A percentile compares a stretch with the other conserved stretches of the same genome.
phyloP scores from a whole-genome alignment of 1,140 invertebrate genomes.

The Neodiprion pinetum region DNA sequence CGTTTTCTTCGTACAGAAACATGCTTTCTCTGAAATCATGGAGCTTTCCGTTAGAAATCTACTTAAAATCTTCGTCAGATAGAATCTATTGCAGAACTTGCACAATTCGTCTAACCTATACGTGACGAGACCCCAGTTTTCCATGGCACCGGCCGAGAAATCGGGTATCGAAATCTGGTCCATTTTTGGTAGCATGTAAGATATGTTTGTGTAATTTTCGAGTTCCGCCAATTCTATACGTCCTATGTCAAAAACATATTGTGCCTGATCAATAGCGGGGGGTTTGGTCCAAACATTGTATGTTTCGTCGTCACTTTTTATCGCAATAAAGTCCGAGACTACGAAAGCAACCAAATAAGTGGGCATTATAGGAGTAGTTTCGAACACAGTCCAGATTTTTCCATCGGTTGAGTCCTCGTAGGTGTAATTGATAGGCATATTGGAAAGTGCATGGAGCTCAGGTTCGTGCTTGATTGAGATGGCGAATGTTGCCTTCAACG shows the following conservation, averaged over 20 bases:
- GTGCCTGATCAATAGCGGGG: slow-evolving; percentile 62
- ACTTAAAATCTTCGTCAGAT: no score
- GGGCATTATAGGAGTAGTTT: slow-evolving; percentile 66
- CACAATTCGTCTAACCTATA: slow-evolving; percentile 63
- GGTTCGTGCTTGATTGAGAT: slow-evolving; percentile 59
- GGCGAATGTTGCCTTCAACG: slow-evolving; percentile 64
- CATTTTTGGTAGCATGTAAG: slow-evolving; percentile 51
- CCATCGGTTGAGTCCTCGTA: not conserved
- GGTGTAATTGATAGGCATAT: slow-evolving; percentile 53
- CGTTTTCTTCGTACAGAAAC: slow-evolving; percentile 62
- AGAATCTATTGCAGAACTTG: slow-evolving; percentile 33
- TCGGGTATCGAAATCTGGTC: slow-evolving; percentile 77
- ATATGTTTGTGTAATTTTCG: slow-evolving; percentile 34
- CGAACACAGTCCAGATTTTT: slow-evolving; percentile 30
- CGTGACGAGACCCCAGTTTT: slow-evolving; percentile 78
- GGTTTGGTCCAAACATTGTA: slow-evolving; percentile 60
- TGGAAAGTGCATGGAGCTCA: slow-evolving; percentile 55
- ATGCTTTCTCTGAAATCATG: slow-evolving; percentile 63
- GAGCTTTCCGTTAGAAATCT: no score
- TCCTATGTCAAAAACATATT: slow-evolving; percentile 48
- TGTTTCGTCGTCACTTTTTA: slow-evolving; percentile 12
- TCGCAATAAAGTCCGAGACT: slow-evolving; percentile 69
- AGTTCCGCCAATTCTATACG: slow-evolving; percentile 44
- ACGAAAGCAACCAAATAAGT: slow-evolving; percentile 81
- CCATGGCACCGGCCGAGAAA: slow-evolving; percentile 85